phyloP scores from a whole-genome alignment of 2,797 vertebrate genomes.

The Anguilla pacifica region DNA sequence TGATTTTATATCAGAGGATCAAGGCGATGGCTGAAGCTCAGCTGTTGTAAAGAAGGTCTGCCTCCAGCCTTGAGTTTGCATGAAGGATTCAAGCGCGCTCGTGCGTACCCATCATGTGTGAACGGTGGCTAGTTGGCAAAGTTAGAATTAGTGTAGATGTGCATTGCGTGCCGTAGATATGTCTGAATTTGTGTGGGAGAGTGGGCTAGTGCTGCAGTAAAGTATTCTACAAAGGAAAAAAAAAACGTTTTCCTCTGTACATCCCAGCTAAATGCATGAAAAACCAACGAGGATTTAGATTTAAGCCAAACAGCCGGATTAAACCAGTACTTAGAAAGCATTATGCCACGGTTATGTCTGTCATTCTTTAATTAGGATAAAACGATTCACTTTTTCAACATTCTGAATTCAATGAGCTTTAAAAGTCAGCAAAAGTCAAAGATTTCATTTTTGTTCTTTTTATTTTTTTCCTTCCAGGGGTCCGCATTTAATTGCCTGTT shows the following conservation, averaged over 20 bases:
- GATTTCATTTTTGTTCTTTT: slow-evolving; percentile 24
- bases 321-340: slow-evolving; percentile 12
- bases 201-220: background rate
- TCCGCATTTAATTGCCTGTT: slow-evolving; percentile 52
- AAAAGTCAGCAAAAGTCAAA: slow-evolving; percentile 32
- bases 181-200: background rate
- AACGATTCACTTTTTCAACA: slow-evolving; percentile 13
- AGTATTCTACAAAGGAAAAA: background rate
- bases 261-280: background rate
- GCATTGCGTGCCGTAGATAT: background rate
- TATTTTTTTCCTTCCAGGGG: slow-evolving; percentile 43
- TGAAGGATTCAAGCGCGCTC: background rate
- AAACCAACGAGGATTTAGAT: background rate
- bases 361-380: slow-evolving; percentile 30
- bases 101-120: background rate
- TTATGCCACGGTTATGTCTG: background rate
- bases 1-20: background rate
- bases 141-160: background rate
- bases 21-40: background rate
- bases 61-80: background rate
- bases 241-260: background rate
- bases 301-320: background rate
- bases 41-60: background rate
- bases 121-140: background rate
- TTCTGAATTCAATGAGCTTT: slow-evolving; percentile 29